Conservation (phyloP, 2,113 vertebrate genomes). For the Callionymus lyra region DNA sequence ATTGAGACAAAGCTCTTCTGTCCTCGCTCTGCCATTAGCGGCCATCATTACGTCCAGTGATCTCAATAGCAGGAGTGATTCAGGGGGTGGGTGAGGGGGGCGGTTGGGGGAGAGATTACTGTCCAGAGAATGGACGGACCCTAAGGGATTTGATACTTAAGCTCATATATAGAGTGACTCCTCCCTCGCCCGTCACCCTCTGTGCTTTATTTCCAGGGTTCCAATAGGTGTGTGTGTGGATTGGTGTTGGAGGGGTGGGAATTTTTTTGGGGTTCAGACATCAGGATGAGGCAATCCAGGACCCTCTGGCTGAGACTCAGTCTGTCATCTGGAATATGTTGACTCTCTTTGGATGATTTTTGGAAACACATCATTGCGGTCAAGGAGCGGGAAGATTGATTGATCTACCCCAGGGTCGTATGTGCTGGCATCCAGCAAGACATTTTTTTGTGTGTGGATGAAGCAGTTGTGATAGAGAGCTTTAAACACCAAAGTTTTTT, state of each 20-base stretch:
- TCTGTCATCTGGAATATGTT: conserved; percentile 21
- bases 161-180: conserved; percentile 32
- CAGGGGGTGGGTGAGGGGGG: too few relatives aligned
- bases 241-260: conserved; percentile 3
- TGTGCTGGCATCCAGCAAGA: conserved; percentile 25
- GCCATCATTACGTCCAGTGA: conserved; percentile 20
- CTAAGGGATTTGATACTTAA: conserved; percentile 48
- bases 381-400: conserved; percentile 29
- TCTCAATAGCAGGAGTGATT: conserved; percentile 15
- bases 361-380: conserved; percentile 23
- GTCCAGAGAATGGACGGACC: conserved; percentile 24
- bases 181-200: conserved; percentile 31
- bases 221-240: conserved; percentile 6
- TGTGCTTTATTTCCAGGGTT: conserved; percentile 21
- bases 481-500: conserved; percentile 52
- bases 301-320: conserved; percentile 36
- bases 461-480: conserved; percentile 22
- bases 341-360: conserved; percentile 39
- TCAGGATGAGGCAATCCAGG: conserved; percentile 44
- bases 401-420: conserved; percentile 20
- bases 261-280: conserved; percentile 20
- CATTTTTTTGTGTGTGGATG: conserved; percentile 28
- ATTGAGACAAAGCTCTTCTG: neutral
- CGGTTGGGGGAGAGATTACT: conserved; percentile 40
- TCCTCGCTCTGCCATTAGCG: conserved; percentile 33